These are phyloP conservation scores for Megaceryle torquata DNA, from an alignment of 2,113 vertebrate genomes.

Conservation along the genomic window DNA sequence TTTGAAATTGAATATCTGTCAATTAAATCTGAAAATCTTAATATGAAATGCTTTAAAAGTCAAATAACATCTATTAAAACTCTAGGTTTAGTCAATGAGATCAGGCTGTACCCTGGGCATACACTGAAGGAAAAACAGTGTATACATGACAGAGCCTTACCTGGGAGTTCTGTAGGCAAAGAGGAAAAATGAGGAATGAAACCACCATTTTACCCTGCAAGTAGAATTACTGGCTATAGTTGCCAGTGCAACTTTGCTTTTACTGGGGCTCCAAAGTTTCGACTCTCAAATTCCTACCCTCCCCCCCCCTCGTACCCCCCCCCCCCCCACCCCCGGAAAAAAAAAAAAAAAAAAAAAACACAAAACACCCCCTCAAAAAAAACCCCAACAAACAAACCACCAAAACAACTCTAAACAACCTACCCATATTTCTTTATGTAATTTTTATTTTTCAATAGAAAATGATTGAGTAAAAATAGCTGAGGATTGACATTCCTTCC, in stretches of 20 bases:
- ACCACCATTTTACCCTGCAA: neutral
- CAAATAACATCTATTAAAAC: constrained; percentile 52
- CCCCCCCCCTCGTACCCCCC: too few relatives aligned
- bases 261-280: neutral
- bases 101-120: neutral
- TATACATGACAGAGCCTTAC: neutral
- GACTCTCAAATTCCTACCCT: too few relatives aligned
- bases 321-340: too few relatives aligned
- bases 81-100: constrained; percentile 38
- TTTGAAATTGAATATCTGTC: constrained; percentile 59
- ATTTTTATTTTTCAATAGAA: neutral
- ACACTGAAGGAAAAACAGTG: neutral
- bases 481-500: neutral
- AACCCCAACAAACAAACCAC: neutral
- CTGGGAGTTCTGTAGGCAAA: neutral
- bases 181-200: neutral
- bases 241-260: constrained; percentile 63
- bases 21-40: constrained; percentile 49
- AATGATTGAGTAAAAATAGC: neutral
- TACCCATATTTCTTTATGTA: neutral
- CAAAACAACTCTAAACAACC: neutral
- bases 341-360: neutral
- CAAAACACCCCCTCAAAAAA: neutral
- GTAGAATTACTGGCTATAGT: constrained; percentile 37
- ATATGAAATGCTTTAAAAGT: constrained; percentile 45